Percentiles rank a stretch among this genome's conserved stretches.
Conservation (phyloP, 35 echinoderm and acorn worm species). For the Ptychodera flava region DNA sequence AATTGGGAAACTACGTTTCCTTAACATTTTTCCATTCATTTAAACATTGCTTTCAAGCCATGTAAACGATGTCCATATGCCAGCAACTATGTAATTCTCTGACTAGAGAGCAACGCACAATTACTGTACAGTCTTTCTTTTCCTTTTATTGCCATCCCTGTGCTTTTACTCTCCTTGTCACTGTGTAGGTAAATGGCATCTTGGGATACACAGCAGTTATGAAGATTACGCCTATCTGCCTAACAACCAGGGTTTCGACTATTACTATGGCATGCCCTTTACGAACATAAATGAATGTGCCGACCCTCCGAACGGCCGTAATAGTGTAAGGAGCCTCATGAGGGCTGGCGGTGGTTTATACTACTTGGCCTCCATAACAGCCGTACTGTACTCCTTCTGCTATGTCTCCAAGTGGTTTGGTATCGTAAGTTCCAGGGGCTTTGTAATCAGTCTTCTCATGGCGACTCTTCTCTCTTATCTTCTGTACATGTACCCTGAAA, state of each 20-base stretch:
- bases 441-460: not conserved
- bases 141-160: no score
- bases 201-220: slow-evolving; percentile 58
- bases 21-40: no score
- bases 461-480: not conserved
- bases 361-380: not conserved
- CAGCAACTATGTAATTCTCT: no score
- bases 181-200: slow-evolving; percentile 99
- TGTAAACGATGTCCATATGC: no score
- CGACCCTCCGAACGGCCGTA: not conserved
- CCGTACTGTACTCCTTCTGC: not conserved
- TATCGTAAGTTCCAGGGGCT: not conserved
- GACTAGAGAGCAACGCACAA: no score
- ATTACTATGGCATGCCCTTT: slow-evolving; percentile 89
- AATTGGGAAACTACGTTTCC: no score
- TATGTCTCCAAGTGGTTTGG: not conserved
- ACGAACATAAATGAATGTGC: slow-evolving; percentile 89
- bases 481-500: not conserved
- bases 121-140: no score
- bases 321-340: not conserved
- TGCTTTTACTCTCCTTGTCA: no score
- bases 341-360: not conserved
- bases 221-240: slow-evolving; percentile 61
- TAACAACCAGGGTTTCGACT: slow-evolving; percentile 88
- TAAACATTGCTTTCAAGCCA: no score